A percentile compares a stretch with the other conserved stretches of the same genome.
Conservation (phyloP, 2,797 vertebrate species). For the Hydrolagus colliei region DNA sequence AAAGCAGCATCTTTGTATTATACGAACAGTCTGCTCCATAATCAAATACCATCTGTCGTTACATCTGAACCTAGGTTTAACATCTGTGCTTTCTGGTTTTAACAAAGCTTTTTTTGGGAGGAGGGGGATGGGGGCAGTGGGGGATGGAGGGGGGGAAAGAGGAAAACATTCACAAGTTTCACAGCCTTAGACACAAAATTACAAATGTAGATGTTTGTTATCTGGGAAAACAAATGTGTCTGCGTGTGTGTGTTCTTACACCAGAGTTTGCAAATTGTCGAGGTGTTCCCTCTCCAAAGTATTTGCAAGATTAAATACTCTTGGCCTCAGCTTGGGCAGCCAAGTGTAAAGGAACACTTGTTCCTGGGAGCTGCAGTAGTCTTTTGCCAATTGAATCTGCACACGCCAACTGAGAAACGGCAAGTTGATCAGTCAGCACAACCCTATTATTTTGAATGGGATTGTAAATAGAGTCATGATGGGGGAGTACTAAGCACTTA, state of each 20-base stretch:
- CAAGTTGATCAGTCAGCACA: constrained; percentile 76
- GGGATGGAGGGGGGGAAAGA: constrained; percentile 37
- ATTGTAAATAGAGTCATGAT: constrained; percentile 82
- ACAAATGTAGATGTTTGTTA: constrained; percentile 69
- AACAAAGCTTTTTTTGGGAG: constrained; percentile 80
- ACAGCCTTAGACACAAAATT: constrained; percentile 79
- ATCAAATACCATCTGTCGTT: constrained; percentile 99
- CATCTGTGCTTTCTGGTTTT: constrained; percentile 95
- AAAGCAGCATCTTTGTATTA: constrained; percentile 98
- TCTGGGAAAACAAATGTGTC: constrained; percentile 54
- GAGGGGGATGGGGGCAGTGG: too few species aligned
- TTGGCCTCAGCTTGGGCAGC: constrained; percentile 64
- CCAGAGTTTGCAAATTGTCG: constrained; percentile 59
- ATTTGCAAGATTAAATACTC: constrained; percentile 65
- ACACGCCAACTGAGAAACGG: constrained; percentile 74
- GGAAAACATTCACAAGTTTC: constrained; percentile 96
- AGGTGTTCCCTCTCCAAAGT: constrained; percentile 43
- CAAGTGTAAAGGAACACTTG: constrained; percentile 73
- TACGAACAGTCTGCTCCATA: constrained; percentile 99
- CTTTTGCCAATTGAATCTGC: constrained; percentile 65
- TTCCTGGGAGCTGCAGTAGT: constrained; percentile 67
- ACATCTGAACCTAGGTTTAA: constrained; percentile 97
- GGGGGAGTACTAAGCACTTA: constrained; percentile 33
- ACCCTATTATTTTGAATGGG: constrained; percentile 83
- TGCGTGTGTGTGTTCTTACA: constrained; percentile 62